Evolutionary conservation across 2,797 vertebrate genomes (phyloP).

Genomic region (Pelobates cultripes): DNA sequence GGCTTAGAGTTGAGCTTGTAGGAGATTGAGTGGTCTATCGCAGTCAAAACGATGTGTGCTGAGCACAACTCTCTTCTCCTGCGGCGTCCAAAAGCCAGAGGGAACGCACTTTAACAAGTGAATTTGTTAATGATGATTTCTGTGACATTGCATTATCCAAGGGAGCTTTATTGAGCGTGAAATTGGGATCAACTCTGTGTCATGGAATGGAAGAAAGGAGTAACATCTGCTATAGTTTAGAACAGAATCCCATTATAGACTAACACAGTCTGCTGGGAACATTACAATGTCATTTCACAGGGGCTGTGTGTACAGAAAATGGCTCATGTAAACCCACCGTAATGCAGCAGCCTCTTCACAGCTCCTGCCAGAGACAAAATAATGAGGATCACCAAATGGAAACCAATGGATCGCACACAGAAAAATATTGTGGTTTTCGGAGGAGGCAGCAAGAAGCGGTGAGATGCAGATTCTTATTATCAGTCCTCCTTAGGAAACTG

Average conservation of each 20-base stretch:
- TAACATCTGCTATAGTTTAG: constrained; percentile 47
- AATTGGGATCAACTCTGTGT: constrained; percentile 63
- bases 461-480: no score
- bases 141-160: constrained; percentile 35
- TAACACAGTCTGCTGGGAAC: background rate
- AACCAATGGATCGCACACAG: no score
- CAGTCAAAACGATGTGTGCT: background rate
- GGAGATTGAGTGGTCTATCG: no score
- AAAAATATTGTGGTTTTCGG: no score
- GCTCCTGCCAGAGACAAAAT: background rate
- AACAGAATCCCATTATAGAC: background rate
- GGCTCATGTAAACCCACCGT: background rate
- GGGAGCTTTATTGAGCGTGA: constrained; percentile 63
- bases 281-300: background rate
- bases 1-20: no score
- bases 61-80: background rate
- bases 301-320: background rate
- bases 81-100: background rate
- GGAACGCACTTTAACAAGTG: constrained; percentile 1
- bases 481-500: no score
- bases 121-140: constrained; percentile 13
- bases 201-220: constrained; percentile 46
- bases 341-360: background rate
- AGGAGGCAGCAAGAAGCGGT: no score
- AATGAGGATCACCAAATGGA: no score